These are phyloP conservation scores for Drosophila serrata DNA, from an alignment of 1,140 invertebrate genomes.

Conservation along the genomic window DNA sequence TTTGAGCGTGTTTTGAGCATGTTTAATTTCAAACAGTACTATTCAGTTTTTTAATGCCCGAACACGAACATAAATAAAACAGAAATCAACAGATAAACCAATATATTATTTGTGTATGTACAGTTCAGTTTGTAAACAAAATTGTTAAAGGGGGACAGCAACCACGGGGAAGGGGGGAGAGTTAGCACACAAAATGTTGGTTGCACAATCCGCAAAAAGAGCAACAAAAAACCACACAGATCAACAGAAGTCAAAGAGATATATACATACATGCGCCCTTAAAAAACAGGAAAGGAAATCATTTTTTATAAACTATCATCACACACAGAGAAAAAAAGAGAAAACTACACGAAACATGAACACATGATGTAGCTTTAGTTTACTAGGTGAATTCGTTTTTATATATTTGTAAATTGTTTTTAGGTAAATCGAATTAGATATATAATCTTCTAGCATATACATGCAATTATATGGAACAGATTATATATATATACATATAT, in stretches of 20 bases:
- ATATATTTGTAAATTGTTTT: constrained; percentile 85
- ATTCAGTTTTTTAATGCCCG: constrained; percentile 54
- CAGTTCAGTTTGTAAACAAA: constrained; percentile 60
- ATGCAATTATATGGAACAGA: constrained; percentile 38
- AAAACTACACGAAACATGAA: constrained; percentile 16
- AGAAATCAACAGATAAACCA: constrained; percentile 46
- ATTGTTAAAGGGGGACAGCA: neutral
- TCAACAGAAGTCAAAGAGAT: constrained; percentile 23
- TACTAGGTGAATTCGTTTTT: constrained; percentile 83
- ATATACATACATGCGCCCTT: neutral
- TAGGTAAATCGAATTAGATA: constrained; percentile 83
- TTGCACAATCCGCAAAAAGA: constrained; percentile 19
- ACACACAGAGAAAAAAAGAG: no score
- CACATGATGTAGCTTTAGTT: constrained; percentile 61
- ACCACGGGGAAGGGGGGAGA: no score
- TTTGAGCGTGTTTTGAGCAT: constrained; percentile 26
- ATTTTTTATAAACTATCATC: constrained; percentile 72
- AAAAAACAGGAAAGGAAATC: constrained; percentile 38
- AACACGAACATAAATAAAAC: constrained; percentile 54
- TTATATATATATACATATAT: constrained; percentile 31
- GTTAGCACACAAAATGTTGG: constrained; percentile 11
- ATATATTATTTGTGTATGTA: constrained; percentile 65
- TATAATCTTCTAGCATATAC: constrained; percentile 49
- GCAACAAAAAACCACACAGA: constrained; percentile 3
- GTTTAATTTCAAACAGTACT: constrained; percentile 52